A percentile compares a stretch with the other conserved stretches of the same genome.
phyloP scores from a whole-genome alignment of 2,113 vertebrate genomes.

The Pseudopodoces humilis region DNA sequence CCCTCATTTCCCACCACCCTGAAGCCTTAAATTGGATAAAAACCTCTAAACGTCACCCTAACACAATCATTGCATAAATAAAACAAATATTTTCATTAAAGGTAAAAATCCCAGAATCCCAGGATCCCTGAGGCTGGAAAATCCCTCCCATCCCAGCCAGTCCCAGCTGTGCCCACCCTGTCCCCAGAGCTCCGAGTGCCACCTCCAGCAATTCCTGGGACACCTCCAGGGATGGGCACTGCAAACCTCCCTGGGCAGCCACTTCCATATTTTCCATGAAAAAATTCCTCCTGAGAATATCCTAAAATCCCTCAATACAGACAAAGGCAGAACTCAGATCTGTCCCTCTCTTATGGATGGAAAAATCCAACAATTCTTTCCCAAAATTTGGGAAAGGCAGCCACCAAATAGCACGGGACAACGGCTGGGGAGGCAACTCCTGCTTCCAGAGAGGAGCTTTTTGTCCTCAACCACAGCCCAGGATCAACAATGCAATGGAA shows the following conservation, averaged over 20 bases:
- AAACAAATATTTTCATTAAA: neutral
- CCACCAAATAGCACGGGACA: neutral
- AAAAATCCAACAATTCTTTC: neutral
- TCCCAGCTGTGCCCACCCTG: neutral
- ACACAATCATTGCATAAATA: neutral
- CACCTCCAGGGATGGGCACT: neutral
- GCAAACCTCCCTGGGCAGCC: neutral
- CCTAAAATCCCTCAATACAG: fast-evolving
- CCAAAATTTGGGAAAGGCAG: neutral
- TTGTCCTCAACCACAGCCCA: neutral
- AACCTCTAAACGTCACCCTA: neutral
- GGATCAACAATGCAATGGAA: fast-evolving
- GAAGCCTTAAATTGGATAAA: neutral
- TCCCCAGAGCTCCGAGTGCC: neutral
- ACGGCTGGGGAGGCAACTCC: fast-evolving
- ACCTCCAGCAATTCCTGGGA: neutral
- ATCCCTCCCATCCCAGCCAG: fast-evolving
- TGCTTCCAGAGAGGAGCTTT: neutral
- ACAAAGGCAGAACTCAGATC: neutral
- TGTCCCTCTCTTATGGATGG: neutral
- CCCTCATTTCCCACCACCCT: neutral
- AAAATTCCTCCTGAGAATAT: neutral
- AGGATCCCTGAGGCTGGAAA: neutral
- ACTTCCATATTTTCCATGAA: fast-evolving
- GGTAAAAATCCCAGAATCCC: neutral